These are phyloP conservation scores for Tachycineta bicolor DNA, from an alignment of 2,113 vertebrate species.

Conservation along the genomic window DNA sequence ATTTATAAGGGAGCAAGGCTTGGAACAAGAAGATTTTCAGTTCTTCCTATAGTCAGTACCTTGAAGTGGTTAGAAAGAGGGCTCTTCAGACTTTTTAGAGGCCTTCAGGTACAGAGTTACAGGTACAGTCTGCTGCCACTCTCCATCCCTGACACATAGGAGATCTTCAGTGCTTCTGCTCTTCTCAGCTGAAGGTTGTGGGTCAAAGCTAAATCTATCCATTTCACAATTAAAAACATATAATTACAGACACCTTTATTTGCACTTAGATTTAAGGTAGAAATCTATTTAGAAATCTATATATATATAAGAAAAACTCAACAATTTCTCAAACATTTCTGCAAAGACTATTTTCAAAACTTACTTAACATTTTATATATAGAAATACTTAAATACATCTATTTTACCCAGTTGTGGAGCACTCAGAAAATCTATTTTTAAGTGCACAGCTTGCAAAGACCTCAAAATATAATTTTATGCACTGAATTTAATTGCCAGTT, in stretches of 20 bases:
- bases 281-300: background rate
- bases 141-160: rapidly evolving
- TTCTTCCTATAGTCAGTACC: background rate
- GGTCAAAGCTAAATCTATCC: background rate
- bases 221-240: background rate
- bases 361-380: background rate
- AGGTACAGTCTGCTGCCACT: background rate
- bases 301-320: background rate
- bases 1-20: background rate
- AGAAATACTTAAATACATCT: background rate
- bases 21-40: background rate
- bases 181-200: background rate
- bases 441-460: background rate
- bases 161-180: background rate
- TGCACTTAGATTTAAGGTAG: background rate
- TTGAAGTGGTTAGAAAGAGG: background rate
- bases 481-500: background rate
- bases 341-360: background rate
- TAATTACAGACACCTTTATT: background rate
- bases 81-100: background rate
- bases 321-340: background rate
- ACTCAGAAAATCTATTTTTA: background rate
- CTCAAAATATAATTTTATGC: background rate
- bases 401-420: background rate
- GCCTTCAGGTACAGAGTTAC: background rate